Percentiles rank a stretch among this genome's conserved stretches.
Conservation (phyloP, 35 echinoderm and acorn worm species). For the Diadema setosum region DNA sequence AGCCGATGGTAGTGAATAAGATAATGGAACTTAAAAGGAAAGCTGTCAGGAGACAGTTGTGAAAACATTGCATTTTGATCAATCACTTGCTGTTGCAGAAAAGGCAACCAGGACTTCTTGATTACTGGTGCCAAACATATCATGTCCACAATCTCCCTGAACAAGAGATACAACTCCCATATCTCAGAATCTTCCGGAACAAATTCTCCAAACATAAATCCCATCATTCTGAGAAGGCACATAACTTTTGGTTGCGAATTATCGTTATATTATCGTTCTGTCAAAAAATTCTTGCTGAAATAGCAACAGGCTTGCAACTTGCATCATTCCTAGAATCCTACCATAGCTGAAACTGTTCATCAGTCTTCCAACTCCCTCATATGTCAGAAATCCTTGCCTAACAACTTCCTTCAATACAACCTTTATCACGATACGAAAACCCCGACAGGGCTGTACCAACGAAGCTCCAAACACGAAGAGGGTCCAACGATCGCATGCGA, state of each 20-base stretch:
- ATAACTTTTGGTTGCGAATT: neutral
- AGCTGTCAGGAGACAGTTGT: neutral
- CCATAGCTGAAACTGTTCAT: neutral
- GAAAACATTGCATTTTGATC: neutral
- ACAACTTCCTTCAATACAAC: neutral
- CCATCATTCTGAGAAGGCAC: neutral
- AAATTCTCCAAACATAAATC: neutral
- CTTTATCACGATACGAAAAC: no score
- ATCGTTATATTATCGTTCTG: neutral
- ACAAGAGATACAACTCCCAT: neutral
- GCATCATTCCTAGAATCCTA: neutral
- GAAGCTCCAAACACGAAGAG: no score
- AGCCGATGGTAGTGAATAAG: conserved; percentile 30
- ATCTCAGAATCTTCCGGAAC: neutral
- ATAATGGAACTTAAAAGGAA: conserved; percentile 31
- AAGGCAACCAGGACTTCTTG: neutral
- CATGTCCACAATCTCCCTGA: neutral
- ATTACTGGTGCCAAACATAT: neutral
- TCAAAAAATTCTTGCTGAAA: neutral
- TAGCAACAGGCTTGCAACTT: neutral
- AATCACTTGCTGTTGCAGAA: neutral
- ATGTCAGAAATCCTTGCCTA: neutral
- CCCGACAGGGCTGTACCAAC: no score
- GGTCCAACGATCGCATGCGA: no score
- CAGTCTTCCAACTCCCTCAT: neutral